These are phyloP conservation scores for Ceyx margarethae DNA, from an alignment of 2,113 vertebrate species.

Conservation along the genomic window DNA sequence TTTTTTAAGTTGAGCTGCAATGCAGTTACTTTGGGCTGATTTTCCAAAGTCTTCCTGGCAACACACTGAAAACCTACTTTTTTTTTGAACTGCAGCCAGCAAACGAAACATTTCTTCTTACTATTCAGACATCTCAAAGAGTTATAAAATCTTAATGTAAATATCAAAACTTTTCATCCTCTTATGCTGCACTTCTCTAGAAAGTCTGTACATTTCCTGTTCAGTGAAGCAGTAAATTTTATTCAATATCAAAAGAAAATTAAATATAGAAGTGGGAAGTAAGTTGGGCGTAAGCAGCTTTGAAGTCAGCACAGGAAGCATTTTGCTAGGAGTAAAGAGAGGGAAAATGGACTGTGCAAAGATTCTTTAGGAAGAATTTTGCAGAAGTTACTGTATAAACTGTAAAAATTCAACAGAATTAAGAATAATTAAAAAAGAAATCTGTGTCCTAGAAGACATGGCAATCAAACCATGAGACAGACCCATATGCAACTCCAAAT, in stretches of 20 bases:
- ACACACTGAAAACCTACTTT: constrained; percentile 34
- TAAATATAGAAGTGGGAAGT: constrained; percentile 48
- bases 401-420: constrained; percentile 70
- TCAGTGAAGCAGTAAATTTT: constrained; percentile 42
- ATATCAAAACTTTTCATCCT: constrained; percentile 40
- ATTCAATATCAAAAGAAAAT: constrained; percentile 48
- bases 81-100: neutral
- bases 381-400: constrained; percentile 61
- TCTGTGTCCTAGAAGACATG: constrained; percentile 78
- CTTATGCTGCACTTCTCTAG: constrained; percentile 27
- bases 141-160: constrained; percentile 42
- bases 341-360: neutral
- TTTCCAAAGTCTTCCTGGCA: constrained; percentile 34
- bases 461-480: constrained; percentile 82
- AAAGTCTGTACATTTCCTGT: neutral
- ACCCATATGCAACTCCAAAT: constrained; percentile 85
- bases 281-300: constrained; percentile 42
- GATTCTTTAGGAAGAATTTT: constrained; percentile 57
- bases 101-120: constrained; percentile 26
- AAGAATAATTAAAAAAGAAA: constrained; percentile 74
- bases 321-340: constrained; percentile 13
- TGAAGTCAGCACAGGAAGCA: constrained; percentile 42
- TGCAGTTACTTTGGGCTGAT: neutral
- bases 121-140: constrained; percentile 31
- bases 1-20: neutral